Evolutionary conservation across 2,888 invertebrate genomes (phyloP), one percentile per base, ranked within the genome.

Genomic region (Chrysina gloriosa): DNA sequence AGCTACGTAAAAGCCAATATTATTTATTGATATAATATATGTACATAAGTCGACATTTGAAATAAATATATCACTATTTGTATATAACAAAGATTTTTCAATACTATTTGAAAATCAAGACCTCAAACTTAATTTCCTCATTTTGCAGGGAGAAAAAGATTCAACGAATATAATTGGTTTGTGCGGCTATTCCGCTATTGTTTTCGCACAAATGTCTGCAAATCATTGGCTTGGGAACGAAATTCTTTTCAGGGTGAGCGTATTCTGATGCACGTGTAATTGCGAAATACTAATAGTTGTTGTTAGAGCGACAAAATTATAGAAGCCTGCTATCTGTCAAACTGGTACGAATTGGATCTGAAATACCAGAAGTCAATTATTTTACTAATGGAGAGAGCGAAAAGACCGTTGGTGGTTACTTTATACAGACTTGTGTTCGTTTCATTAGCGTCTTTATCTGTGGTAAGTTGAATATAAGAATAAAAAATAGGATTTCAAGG

Each of bases 211-310:
- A 6, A 58, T 66, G 48, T 29, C 56, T n/a, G 31, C 48, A 7
- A 58, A 66, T 36, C 58, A 58, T 25, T 66, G 47, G 58, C 47
- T 66, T 7, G 66, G 66, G 4, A 66, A 66, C 23, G 66, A 66
- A 56, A 66, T 66, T 3, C 11, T 36, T 2, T 47, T 48, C 16
- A 66, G 58, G 56, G 66, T 58, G 58, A 11, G 21, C 14, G 11
- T 11, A 3, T 34, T 21, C 1, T 5, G 4, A 19, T 19, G 16
- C 11, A 2, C 9, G 3, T 54, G 3, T 54, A 34, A 54, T 6
- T 16, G 23, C 6, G 16, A 5, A 16, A 11, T 23, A 39, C 6
- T 23, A n/a, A 48, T 21, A 1, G 6, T 27, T 25, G 3, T 1
- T 56, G 31, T 34, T 34, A 50, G 64, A 64, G 64, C 25, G 14